These are phyloP conservation scores for Capra hircus DNA, from an alignment of 2,113 vertebrate species.

Conservation along the genomic window DNA sequence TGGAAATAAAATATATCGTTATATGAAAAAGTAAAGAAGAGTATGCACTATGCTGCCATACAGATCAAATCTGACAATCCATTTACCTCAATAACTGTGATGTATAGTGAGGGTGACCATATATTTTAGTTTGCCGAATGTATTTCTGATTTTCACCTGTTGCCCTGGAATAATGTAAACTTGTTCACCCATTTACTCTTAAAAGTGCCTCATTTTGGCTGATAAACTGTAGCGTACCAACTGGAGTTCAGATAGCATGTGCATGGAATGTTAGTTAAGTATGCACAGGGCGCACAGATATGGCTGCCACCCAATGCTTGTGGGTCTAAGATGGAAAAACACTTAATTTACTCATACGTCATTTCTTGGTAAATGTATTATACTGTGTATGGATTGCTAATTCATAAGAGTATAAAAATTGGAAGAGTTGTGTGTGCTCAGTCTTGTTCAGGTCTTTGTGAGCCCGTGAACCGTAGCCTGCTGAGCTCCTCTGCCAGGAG, in stretches of 20 bases:
- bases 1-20: not conserved
- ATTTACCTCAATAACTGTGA: not conserved
- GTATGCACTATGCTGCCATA: not conserved
- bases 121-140: not conserved
- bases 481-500: not conserved
- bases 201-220: not conserved
- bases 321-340: not conserved
- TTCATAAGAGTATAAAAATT: not conserved
- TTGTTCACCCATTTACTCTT: not conserved
- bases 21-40: not conserved
- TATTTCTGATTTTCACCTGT: not conserved
- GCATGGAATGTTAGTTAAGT: not conserved
- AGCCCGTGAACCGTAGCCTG: rapidly evolving
- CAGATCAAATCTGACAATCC: not conserved
- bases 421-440: not conserved
- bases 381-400: not conserved
- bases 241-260: not conserved
- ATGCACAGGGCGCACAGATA: not conserved
- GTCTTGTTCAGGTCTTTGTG: not conserved
- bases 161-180: not conserved
- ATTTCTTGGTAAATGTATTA: not conserved
- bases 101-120: not conserved
- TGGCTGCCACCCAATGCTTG: not conserved
- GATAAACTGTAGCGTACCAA: not conserved
- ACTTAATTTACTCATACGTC: not conserved